Base-by-base conservation (phyloP, 2,888 invertebrate species). In the Hirtodrosophila confusa region DNA sequence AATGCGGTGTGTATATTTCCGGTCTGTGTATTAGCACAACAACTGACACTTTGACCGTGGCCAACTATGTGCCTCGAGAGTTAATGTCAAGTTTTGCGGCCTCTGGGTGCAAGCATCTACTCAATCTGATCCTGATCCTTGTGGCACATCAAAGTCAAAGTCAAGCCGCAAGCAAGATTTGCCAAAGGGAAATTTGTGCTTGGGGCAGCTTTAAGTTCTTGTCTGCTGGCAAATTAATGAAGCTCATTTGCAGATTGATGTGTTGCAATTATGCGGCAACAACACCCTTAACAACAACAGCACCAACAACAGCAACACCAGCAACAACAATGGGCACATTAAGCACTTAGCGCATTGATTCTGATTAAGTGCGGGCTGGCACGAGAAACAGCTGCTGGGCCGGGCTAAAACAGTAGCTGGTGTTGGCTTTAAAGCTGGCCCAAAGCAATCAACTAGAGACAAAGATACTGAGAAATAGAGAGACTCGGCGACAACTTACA, bases 161-260 rank as follows among this genome's bases (percentile, higher is more conserved):
- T 72, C 66, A 74, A 61, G 67, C 43, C 68, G 35, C 45, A 44
- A 27, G 6, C 5, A 47, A 53, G 36, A 47, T 37, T 60, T 69
- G 47, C 43, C 44, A 61, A 39, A 17, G 17, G 17, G 17, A 17
- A 17, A 17, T 17, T 17, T 17, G 60, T 48, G 49, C 48, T 61
- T 68, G 40, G 48, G 40, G 17, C 58, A 23, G 64, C 54, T 66
- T 76, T 44, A 55, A 57, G 51, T 41, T 53, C 45, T 54, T 72
- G 37, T 69, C 53, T 58, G 61, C 72, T 67, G 60, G 63, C 66
- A 80, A 80, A 88, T 85, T 85, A 88, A 85, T 85, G 84, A 70
- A 70, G 68, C 72, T 69, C 85, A 85, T 86, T 85, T 84, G 71
- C 75, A 88, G 88, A 85, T 85, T 85, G 87, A 85, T 85, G 84